Evolutionary conservation across 2,888 invertebrate species (phyloP), one percentile per base, ranked within the genome.

Genomic region (Torymus tubicola): DNA sequence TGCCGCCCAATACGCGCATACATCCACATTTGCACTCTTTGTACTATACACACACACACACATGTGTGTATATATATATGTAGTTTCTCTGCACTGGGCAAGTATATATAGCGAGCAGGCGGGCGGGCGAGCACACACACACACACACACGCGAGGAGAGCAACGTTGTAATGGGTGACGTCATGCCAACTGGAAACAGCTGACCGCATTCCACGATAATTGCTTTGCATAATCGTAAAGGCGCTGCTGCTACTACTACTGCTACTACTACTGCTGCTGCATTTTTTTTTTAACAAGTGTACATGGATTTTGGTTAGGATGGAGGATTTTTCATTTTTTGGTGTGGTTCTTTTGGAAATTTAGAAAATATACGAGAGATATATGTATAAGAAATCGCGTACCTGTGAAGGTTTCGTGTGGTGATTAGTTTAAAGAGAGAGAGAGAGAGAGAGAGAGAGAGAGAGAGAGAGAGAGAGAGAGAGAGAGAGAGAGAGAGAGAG

Each of bases 191-290:
- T 82, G 78, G 68, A 87, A 89, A 89, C 90, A 88, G 89, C 87
- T 89, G 89, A 88, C 89, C 90, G 89, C 90, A 90, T 90, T 90
- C 90, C 89, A 84, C 85, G 85, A 88, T 88, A 90, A 89, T 89
- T 89, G 88, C 88, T 89, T 89, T 89, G 88, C 89, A 89, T 89
- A 89, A 89, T 88, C 87, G 88, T 78, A 81, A 85, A 85, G 83
- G 79, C 82, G 81, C 81, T 83, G 79, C 82, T 73, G 67, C 55
- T 57, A 70, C 52, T 18, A 55, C 24, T 12, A 24, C 4, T 12
- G 52, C 65, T n/a, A n/a, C n/a, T n/a, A n/a, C n/a, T n/a, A n/a
- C n/a, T n/a, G n/a, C n/a, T 73, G 67, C 50, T 18, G 55, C 64
- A 55, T 63, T 60, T 69, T 65, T 71, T 72, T 64, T 79, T 77